Evolutionary conservation across 2,888 invertebrate genomes (phyloP).

Genomic region (Ariolimax columbianus): DNA sequence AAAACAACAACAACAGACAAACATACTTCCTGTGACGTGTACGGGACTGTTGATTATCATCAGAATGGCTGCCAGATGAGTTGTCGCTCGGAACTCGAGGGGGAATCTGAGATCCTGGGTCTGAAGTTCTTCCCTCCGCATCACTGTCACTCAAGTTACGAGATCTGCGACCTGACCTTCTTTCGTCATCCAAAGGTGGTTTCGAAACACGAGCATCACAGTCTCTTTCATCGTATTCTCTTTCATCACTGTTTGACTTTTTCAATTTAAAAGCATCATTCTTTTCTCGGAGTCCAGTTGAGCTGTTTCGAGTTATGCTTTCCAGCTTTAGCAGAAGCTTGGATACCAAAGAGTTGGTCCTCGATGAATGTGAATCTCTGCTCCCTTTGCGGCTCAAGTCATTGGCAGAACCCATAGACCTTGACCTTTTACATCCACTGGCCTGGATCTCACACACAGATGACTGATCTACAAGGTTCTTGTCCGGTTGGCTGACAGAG

Average conservation of each 20-base stretch:
- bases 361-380: conserved; percentile 3
- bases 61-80: conserved; percentile 68
- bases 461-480: background rate
- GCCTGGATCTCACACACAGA: conserved; percentile 14
- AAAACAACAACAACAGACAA: too few relatives aligned
- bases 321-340: conserved; percentile 69
- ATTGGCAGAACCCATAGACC: conserved; percentile 59
- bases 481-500: background rate
- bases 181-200: conserved; percentile 53
- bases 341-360: conserved; percentile 61
- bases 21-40: conserved; percentile 61
- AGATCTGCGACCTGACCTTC: conserved; percentile 41
- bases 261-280: conserved; percentile 52
- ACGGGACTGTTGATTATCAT: conserved; percentile 60
- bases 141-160: conserved; percentile 51
- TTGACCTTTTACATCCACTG: conserved; percentile 48
- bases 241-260: conserved; percentile 54
- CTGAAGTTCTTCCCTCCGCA: conserved; percentile 50
- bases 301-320: conserved; percentile 65
- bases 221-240: conserved; percentile 41
- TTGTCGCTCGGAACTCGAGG: conserved; percentile 64
- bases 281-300: conserved; percentile 59
- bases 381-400: conserved; percentile 37
- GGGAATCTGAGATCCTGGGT: conserved; percentile 56
- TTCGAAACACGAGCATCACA: conserved; percentile 35